Conservation (phyloP, 2,113 vertebrate genomes). For the Bostrychus sinensis region DNA sequence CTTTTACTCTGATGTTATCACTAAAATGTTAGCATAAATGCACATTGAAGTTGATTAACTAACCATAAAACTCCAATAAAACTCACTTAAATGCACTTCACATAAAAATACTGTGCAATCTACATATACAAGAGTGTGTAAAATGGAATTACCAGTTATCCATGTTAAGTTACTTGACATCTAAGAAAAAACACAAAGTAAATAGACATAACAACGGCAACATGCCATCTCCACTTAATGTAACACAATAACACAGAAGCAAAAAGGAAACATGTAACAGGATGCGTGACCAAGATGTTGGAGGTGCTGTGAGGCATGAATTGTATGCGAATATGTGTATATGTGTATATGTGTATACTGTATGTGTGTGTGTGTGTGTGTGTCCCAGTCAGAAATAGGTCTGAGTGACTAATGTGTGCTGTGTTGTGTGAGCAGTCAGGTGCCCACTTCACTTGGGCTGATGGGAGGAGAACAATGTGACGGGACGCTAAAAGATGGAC, state of each 20-base stretch:
- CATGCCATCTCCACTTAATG: slow-evolving; percentile 22
- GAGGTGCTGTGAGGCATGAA: slow-evolving; percentile 45
- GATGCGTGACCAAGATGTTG: slow-evolving; percentile 38
- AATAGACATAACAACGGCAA: slow-evolving; percentile 5
- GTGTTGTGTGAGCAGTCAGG: slow-evolving; percentile 42
- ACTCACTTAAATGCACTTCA: no score
- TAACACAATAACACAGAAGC: background rate
- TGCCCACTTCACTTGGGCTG: slow-evolving; percentile 45
- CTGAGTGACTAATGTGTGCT: slow-evolving; percentile 45
- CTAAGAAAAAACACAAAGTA: no score
- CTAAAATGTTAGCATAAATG: no score
- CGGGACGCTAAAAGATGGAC: no score
- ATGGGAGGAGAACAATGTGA: slow-evolving; percentile 25
- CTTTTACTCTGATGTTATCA: no score
- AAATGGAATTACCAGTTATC: background rate
- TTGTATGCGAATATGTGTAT: no score
- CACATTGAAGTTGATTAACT: no score
- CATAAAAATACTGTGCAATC: no score
- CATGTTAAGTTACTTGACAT: slow-evolving; percentile 22
- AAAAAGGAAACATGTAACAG: slow-evolving; percentile 18
- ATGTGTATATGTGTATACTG: no score
- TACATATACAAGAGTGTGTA: no score
- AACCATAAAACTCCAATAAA: no score
- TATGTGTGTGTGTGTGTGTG: slow-evolving; percentile 18
- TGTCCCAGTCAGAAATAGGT: slow-evolving; percentile 34